phyloP scores from a whole-genome alignment of 2,888 invertebrate species.

The Autographa gamma region DNA sequence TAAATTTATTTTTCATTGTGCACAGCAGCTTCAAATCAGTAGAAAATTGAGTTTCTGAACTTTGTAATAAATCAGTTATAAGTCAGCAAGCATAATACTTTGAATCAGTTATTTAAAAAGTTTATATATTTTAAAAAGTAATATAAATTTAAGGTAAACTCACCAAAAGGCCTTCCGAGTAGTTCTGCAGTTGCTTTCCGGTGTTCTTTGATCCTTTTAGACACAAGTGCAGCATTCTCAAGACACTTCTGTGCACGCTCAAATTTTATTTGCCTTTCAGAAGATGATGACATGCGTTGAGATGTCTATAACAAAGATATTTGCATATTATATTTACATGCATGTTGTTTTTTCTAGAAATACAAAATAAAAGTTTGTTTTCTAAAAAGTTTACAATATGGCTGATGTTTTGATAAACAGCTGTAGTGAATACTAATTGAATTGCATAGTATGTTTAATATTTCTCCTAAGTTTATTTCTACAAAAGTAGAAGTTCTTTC shows the following conservation, averaged over 20 bases:
- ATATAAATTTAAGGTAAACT: constrained; percentile 25
- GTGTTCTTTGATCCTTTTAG: constrained; percentile 85
- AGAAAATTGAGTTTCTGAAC: too few relatives aligned
- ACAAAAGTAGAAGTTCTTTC: too few relatives aligned
- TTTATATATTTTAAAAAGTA: too few relatives aligned
- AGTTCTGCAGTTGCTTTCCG: constrained; percentile 85
- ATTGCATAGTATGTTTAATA: not conserved
- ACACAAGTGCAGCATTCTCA: constrained; percentile 86
- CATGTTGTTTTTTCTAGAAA: not conserved
- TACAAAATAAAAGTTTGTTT: not conserved
- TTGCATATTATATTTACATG: not conserved
- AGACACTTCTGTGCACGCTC: constrained; percentile 85
- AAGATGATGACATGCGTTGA: constrained; percentile 72
- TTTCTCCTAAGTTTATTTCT: not conserved
- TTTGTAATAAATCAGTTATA: too few relatives aligned
- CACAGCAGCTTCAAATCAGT: too few relatives aligned
- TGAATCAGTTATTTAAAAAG: too few relatives aligned
- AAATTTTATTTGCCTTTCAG: constrained; percentile 84
- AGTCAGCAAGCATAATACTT: too few relatives aligned
- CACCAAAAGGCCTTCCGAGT: constrained; percentile 83
- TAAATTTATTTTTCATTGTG: too few relatives aligned
- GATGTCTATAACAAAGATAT: constrained; percentile 63
- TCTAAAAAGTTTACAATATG: constrained; percentile 22
- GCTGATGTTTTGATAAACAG: constrained; percentile 22
- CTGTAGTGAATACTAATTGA: constrained; percentile 16